phyloP scores from a whole-genome alignment of 1,140 invertebrate genomes.

The Ceratosolen fusciceps region DNA sequence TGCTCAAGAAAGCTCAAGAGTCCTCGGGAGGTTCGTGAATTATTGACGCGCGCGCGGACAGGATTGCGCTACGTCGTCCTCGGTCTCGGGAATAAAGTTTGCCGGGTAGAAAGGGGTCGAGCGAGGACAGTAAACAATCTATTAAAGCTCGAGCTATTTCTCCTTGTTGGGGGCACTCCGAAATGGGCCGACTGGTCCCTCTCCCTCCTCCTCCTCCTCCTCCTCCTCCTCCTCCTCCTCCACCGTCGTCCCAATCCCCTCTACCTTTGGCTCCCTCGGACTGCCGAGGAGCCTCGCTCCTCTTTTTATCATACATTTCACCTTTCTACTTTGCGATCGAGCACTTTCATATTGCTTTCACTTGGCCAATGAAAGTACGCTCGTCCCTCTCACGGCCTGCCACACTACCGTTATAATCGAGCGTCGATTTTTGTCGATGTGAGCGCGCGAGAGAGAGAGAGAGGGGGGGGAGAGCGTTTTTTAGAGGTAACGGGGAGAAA shows the following conservation, averaged over 20 bases:
- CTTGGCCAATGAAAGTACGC: slow-evolving; percentile 72
- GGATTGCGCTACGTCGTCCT: no score
- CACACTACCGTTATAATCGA: slow-evolving; percentile 37
- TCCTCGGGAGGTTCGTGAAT: no score
- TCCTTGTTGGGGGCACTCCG: slow-evolving; percentile 52
- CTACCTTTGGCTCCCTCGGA: no score
- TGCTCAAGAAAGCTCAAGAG: no score
- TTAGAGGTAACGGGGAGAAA: no score
- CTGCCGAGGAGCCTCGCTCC: no score
- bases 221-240: background rate
- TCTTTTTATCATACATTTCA: slow-evolving; percentile 68
- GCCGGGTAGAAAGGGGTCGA: no score
- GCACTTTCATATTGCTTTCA: slow-evolving; percentile 74
- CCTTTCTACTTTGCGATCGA: slow-evolving; percentile 74
- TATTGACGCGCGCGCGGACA: no score
- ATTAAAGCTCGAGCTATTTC: slow-evolving; percentile 34
- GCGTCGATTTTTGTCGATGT: slow-evolving; percentile 18
- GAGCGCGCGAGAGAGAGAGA: background rate
- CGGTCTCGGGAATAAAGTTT: no score
- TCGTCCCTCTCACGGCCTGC: slow-evolving; percentile 49
- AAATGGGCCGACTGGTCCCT: slow-evolving; percentile 65
- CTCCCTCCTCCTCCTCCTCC: background rate
- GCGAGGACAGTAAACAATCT: no score
- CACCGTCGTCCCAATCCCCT: background rate
- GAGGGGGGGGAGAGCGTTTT: background rate